phyloP scores from a whole-genome alignment of 2,113 vertebrate genomes.

The Todiramphus saurophagus region DNA sequence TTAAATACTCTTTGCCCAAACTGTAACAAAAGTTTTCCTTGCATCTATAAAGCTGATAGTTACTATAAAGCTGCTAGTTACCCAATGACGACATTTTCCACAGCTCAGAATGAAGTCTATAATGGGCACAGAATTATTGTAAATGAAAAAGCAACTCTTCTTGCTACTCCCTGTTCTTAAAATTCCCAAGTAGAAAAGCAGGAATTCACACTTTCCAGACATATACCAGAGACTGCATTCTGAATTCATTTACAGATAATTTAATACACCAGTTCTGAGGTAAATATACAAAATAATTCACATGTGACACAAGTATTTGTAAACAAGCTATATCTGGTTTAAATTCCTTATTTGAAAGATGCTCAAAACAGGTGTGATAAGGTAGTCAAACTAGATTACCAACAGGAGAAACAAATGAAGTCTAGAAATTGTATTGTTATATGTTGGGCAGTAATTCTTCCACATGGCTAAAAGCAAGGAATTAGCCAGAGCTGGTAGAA shows the following conservation, averaged over 20 bases:
- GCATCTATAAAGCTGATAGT: background rate
- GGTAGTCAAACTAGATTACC: background rate
- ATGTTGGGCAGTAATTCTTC: background rate
- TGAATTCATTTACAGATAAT: background rate
- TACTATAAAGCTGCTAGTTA: background rate
- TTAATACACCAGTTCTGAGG: background rate
- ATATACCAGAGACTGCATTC: background rate
- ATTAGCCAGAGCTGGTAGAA: background rate
- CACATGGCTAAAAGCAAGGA: background rate
- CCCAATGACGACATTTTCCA: background rate
- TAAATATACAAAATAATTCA: background rate
- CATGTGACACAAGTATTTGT: background rate
- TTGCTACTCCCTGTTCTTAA: background rate
- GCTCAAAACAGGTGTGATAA: background rate
- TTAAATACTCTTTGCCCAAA: background rate
- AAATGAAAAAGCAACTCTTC: background rate
- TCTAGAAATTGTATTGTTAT: background rate
- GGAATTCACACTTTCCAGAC: background rate
- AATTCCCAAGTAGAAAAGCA: background rate
- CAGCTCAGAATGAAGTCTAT: background rate
- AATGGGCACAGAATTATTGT: background rate
- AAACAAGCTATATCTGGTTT: background rate
- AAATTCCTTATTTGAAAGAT: background rate
- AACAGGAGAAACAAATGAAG: background rate
- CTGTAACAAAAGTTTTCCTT: background rate